Percentiles rank a stretch among this genome's conserved stretches.
These are phyloP conservation scores for Adelphocoris suturalis DNA, from an alignment of 2,888 invertebrate genomes.

Conservation along the genomic window DNA sequence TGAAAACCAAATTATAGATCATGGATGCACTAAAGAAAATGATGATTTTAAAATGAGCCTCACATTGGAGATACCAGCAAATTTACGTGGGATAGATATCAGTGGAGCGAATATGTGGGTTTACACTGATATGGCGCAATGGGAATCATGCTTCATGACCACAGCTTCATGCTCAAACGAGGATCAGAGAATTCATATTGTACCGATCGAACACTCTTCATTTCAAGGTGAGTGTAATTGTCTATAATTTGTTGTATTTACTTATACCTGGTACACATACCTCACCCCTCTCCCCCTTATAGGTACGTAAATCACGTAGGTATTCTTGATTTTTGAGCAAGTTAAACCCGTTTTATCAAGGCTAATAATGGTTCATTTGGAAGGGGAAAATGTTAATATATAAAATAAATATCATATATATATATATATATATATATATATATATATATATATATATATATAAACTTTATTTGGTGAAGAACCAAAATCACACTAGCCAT, in stretches of 20 bases:
- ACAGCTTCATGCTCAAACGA: constrained; percentile 18
- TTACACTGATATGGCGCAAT: constrained; percentile 28
- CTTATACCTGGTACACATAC: background rate
- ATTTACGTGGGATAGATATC: constrained; percentile 43
- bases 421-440: no score
- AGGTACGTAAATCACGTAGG: no score
- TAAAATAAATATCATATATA: no score
- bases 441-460: no score
- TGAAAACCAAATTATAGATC: constrained; percentile 35
- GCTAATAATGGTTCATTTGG: no score
- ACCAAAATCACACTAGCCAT: no score
- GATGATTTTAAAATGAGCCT: constrained; percentile 47
- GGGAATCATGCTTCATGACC: constrained; percentile 52
- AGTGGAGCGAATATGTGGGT: constrained; percentile 65
- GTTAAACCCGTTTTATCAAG: no score
- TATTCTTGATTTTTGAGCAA: no score
- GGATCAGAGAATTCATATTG: constrained; percentile 39
- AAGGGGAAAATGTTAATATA: no score
- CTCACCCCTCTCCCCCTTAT: no score
- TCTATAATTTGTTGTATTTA: background rate
- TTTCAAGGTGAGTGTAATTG: constrained; percentile 30
- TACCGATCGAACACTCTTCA: constrained; percentile 7
- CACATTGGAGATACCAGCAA: constrained; percentile 51
- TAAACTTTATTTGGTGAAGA: no score
- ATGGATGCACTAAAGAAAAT: constrained; percentile 33